phyloP scores from a whole-genome alignment of 1,140 invertebrate species.

The Heliconius hermathena region DNA sequence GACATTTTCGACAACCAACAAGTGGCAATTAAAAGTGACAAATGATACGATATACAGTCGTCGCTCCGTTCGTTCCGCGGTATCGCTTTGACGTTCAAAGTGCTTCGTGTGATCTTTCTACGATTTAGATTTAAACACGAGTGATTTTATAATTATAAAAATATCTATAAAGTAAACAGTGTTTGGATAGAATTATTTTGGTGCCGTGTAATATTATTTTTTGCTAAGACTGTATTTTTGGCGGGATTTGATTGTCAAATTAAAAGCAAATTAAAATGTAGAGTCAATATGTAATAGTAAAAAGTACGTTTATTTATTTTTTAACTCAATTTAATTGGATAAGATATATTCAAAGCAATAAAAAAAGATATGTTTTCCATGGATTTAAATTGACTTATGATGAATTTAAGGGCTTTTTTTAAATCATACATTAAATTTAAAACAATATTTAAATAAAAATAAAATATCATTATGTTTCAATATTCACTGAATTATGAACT shows the following conservation, averaged over 20 bases:
- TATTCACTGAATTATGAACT: constrained; percentile 53
- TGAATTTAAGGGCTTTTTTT: too few species aligned
- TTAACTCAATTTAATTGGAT: neutral
- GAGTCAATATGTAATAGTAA: neutral
- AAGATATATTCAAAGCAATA: too few species aligned
- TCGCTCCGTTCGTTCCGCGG: constrained; percentile 33
- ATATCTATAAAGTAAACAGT: constrained; percentile 8
- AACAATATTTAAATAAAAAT: neutral
- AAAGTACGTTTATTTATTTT: neutral
- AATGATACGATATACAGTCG: constrained; percentile 72
- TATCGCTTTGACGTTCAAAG: constrained; percentile 59
- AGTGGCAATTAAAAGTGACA: constrained; percentile 81
- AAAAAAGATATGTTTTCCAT: too few species aligned
- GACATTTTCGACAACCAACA: constrained; percentile 74
- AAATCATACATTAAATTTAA: neutral
- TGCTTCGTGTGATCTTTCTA: constrained; percentile 60
- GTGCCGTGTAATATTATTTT: neutral
- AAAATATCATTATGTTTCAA: neutral
- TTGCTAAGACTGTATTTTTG: neutral
- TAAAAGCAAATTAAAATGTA: neutral
- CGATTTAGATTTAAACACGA: constrained; percentile 52
- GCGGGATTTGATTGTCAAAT: neutral
- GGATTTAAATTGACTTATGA: too few species aligned
- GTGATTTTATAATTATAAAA: constrained; percentile 48
- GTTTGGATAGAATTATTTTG: constrained; percentile 4